Percentiles rank a stretch among this genome's conserved stretches.
Conservation (phyloP, 1,140 invertebrate species). For the Lysiphlebus fabarum region DNA sequence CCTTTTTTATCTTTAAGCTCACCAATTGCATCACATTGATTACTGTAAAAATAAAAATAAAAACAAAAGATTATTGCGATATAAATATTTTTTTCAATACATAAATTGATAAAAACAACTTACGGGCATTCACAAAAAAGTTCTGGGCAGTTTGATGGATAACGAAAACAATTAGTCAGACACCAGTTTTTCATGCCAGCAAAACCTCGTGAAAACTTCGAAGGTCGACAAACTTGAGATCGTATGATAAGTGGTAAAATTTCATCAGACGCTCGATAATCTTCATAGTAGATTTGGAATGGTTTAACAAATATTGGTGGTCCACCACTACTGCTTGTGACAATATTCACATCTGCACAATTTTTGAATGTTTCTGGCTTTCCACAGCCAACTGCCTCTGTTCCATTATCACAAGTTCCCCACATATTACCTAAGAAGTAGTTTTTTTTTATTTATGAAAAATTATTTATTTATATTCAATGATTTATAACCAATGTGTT, state of each 20-base stretch:
- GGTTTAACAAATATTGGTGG: slow-evolving; percentile 57
- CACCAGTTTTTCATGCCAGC: slow-evolving; percentile 80
- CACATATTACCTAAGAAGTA: slow-evolving; percentile 72
- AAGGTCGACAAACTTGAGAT: slow-evolving; percentile 72
- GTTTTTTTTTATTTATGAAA: slow-evolving; percentile 17
- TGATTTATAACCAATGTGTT: background rate
- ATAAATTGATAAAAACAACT: too few species aligned
- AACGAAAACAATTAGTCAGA: slow-evolving; percentile 76
- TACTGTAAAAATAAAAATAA: slow-evolving; percentile 57
- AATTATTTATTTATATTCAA: background rate
- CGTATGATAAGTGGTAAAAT: slow-evolving; percentile 71
- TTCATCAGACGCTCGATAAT: slow-evolving; percentile 59
- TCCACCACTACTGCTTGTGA: slow-evolving; percentile 70
- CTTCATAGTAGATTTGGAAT: slow-evolving; percentile 71
- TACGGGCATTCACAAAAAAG: slow-evolving; percentile 76
- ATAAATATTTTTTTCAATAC: too few species aligned
- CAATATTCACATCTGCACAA: slow-evolving; percentile 79
- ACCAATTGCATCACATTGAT: slow-evolving; percentile 74
- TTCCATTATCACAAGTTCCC: slow-evolving; percentile 80
- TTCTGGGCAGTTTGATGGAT: slow-evolving; percentile 79
- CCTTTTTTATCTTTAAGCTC: slow-evolving; percentile 68
- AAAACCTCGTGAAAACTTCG: slow-evolving; percentile 59
- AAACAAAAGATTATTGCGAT: background rate
- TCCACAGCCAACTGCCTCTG: slow-evolving; percentile 80
- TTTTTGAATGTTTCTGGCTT: slow-evolving; percentile 83